Conservation (phyloP, 2,797 vertebrate genomes). For the Anguilla pacifica region DNA sequence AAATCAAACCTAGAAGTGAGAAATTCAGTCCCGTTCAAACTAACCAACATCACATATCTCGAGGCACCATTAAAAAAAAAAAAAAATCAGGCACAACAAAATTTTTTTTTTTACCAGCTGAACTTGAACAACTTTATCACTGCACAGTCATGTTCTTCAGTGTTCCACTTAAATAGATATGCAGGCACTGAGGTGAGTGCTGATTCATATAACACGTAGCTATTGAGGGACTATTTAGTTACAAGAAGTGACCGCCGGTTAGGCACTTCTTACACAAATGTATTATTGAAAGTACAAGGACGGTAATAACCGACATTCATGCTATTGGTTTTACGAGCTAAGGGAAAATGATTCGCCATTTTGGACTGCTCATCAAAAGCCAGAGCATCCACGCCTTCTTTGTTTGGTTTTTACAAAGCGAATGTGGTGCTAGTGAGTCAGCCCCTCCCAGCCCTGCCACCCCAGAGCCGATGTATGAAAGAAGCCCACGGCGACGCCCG, state of each 20-base stretch:
- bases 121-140: background rate
- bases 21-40: background rate
- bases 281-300: background rate
- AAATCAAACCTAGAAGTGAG: conserved; percentile 2
- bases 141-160: background rate
- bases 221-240: conserved; percentile 5
- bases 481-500: conserved; percentile 37
- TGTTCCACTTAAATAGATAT: background rate
- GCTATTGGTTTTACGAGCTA: background rate
- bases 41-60: background rate
- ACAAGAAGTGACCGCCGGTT: background rate
- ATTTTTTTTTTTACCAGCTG: background rate
- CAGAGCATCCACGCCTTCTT: background rate
- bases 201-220: background rate
- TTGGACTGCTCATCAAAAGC: background rate
- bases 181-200: background rate
- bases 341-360: background rate
- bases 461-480: background rate
- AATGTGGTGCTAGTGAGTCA: conserved; percentile 53
- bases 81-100: background rate
- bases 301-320: too few species aligned
- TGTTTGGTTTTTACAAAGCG: background rate
- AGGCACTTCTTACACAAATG: background rate
- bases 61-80: background rate
- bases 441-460: background rate